Evolutionary conservation across 2,797 vertebrate species (phyloP).

Genomic region (Luscinia luscinia): DNA sequence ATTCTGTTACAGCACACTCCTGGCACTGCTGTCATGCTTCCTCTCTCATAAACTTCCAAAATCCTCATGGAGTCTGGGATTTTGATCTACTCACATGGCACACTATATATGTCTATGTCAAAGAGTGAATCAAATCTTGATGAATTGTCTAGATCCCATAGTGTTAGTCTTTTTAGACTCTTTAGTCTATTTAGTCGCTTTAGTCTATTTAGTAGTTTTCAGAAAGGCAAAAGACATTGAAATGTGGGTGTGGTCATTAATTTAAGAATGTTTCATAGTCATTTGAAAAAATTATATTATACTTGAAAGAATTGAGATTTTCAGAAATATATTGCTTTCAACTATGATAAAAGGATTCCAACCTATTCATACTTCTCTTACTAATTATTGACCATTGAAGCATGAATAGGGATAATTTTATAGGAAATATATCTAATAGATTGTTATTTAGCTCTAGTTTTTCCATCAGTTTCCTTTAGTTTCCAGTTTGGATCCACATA

Average conservation of each 20-base stretch:
- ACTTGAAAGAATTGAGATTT: background rate
- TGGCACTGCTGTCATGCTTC: background rate
- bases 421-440: background rate
- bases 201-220: background rate
- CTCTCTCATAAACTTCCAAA: conserved; percentile 5
- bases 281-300: background rate
- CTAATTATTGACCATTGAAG: background rate
- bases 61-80: background rate
- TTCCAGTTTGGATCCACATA: background rate
- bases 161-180: background rate
- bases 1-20: background rate
- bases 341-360: background rate
- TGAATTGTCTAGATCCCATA: background rate
- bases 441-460: background rate
- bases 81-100: background rate
- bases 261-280: background rate
- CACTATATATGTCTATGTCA: background rate
- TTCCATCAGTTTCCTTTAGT: background rate
- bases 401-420: background rate
- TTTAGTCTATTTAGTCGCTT: background rate
- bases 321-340: background rate
- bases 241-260: background rate
- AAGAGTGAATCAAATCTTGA: background rate
- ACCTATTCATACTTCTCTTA: background rate
- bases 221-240: background rate